A percentile compares a stretch with the other conserved stretches of the same genome.
These are phyloP conservation scores for Psilanteris sp. DNA, from an alignment of 1,140 invertebrate genomes.

Conservation along the genomic window DNA sequence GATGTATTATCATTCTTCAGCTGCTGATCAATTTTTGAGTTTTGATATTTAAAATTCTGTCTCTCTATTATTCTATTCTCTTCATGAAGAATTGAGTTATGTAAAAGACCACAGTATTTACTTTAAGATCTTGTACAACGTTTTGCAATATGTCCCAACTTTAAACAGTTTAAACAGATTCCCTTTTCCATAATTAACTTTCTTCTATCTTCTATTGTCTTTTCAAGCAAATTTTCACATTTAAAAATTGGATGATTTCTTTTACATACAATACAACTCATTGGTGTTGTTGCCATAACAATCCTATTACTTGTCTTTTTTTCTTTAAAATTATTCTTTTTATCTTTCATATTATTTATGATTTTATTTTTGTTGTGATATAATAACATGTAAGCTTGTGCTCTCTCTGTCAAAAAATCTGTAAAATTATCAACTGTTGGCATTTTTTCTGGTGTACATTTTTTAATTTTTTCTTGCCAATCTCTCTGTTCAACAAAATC, in stretches of 20 bases:
- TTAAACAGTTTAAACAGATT: conserved; percentile 29
- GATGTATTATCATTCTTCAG: not conserved
- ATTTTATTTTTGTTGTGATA: conserved; percentile 7
- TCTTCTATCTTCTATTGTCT: not conserved
- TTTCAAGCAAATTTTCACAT: conserved; percentile 3
- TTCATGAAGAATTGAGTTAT: conserved; percentile 27
- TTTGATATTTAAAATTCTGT: no score
- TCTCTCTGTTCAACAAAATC: conserved; percentile 30
- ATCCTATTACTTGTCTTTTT: not conserved
- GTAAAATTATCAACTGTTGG: conserved; percentile 25
- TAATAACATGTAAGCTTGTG: not conserved
- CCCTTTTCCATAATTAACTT: conserved; percentile 14
- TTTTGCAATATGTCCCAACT: conserved; percentile 6
- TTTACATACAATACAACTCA: conserved; percentile 3
- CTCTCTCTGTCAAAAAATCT: conserved; percentile 12
- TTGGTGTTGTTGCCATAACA: not conserved
- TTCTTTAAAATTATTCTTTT: not conserved
- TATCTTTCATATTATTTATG: not conserved
- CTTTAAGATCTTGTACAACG: conserved; percentile 4
- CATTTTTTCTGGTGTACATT: conserved; percentile 15
- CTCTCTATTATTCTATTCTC: not conserved
- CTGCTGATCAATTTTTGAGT: not conserved
- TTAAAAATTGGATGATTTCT: conserved; percentile 5
- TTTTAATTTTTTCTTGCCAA: conserved; percentile 34
- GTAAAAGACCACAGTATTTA: conserved; percentile 7